phyloP scores from a whole-genome alignment of 2,888 invertebrate species.

The Gortyna flavago region DNA sequence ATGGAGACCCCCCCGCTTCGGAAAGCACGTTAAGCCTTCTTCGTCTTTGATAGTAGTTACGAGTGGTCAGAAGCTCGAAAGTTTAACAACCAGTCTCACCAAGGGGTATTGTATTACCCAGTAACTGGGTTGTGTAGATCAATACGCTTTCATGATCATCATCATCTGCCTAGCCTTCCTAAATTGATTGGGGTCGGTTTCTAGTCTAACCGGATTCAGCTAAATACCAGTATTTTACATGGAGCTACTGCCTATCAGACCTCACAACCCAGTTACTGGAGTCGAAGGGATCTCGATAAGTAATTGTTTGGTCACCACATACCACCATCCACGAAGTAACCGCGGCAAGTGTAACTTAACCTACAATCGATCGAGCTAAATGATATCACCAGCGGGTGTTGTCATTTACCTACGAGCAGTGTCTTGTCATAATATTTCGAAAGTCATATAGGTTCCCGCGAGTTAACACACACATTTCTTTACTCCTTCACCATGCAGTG shows the following conservation, averaged over 20 bases:
- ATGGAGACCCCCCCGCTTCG: not conserved
- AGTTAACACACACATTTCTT: not conserved
- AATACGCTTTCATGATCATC: not conserved
- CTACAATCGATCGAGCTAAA: too few relatives aligned
- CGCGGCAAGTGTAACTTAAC: not conserved
- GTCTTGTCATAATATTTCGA: not conserved
- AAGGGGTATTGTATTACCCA: not conserved
- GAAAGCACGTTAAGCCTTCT: too few relatives aligned
- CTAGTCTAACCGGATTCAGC: too few relatives aligned
- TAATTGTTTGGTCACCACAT: not conserved
- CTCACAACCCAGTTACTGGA: not conserved
- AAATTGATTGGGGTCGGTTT: too few relatives aligned
- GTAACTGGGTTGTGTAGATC: too few relatives aligned
- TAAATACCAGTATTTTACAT: not conserved
- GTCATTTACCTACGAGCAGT: not conserved
- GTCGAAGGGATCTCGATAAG: not conserved
- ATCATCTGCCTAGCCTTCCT: too few relatives aligned
- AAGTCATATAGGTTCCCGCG: not conserved
- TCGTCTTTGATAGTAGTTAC: not conserved
- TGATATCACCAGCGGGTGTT: too few relatives aligned
- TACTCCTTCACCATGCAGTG: not conserved
- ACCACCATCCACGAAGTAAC: not conserved
- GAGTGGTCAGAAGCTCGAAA: not conserved
- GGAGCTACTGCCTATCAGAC: not conserved
- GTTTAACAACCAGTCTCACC: not conserved